Conservation (phyloP, 2,113 vertebrate genomes). For the Strigops habroptila region DNA sequence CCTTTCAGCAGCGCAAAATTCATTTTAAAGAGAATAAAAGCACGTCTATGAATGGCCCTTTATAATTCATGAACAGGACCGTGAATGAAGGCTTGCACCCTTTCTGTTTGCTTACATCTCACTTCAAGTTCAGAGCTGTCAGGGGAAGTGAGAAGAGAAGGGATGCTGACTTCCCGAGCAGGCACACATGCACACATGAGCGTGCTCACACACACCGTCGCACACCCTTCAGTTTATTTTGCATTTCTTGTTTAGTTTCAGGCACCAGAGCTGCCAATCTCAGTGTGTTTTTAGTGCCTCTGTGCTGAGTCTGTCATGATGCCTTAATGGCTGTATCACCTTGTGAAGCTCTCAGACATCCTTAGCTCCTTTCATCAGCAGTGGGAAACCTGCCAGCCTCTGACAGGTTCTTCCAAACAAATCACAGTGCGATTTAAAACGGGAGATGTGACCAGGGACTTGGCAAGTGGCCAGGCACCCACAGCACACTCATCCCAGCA, state of each 20-base stretch:
- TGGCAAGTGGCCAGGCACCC: not conserved
- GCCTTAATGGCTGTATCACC: constrained; percentile 55
- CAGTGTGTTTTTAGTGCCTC: not conserved
- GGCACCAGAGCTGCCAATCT: constrained; percentile 48
- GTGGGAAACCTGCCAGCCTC: constrained; percentile 50
- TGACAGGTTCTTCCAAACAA: constrained; percentile 57
- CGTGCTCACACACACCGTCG: not conserved
- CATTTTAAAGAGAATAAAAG: not conserved
- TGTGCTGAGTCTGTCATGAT: not conserved
- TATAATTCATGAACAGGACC: not conserved
- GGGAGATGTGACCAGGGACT: not conserved
- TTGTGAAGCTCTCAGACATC: constrained; percentile 37
- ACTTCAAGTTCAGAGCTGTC: constrained; percentile 3
- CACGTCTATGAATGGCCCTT: not conserved
- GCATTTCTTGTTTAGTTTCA: not conserved
- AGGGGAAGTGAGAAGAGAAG: not conserved
- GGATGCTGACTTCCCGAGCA: not conserved
- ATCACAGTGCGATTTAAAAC: not conserved
- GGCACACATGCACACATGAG: not conserved
- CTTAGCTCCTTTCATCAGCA: constrained; percentile 28
- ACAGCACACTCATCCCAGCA: rapidly evolving
- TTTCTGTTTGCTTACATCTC: constrained; percentile 21
- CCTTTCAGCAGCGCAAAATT: not conserved
- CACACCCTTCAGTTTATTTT: not conserved
- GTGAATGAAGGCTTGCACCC: not conserved